These are phyloP conservation scores for Notolabrus celidotus DNA, from an alignment of 2,797 vertebrate genomes.

Conservation along the genomic window DNA sequence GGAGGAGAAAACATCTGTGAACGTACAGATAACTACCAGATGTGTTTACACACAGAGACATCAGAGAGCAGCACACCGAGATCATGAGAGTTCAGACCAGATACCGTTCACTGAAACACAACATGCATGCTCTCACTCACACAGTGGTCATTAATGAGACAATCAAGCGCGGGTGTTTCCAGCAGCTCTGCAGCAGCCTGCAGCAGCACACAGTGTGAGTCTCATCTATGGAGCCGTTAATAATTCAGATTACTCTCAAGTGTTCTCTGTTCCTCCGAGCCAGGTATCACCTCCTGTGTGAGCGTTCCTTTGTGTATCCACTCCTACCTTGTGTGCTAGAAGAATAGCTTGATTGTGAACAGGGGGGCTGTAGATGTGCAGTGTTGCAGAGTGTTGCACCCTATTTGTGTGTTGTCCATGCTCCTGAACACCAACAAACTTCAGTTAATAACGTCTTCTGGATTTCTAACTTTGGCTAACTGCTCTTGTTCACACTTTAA, in stretches of 20 bases:
- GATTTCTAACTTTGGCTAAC: too few relatives aligned
- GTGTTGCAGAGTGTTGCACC: too few relatives aligned
- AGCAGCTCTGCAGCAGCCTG: constrained; percentile 42
- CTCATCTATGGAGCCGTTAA: constrained; percentile 49
- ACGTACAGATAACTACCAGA: constrained; percentile 5
- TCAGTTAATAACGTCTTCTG: too few relatives aligned
- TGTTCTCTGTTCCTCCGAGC: constrained; percentile 15
- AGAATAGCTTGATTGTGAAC: background rate
- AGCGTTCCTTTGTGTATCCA: constrained; percentile 10
- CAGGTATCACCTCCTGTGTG: constrained; percentile 8
- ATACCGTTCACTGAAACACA: background rate
- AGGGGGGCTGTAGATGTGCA: too few relatives aligned
- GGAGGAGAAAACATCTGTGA: constrained; percentile 34
- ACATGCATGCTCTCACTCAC: background rate
- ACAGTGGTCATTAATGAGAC: background rate
- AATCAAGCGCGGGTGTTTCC: background rate
- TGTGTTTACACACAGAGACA: constrained; percentile 31
- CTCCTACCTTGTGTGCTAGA: background rate
- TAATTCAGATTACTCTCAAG: constrained; percentile 54
- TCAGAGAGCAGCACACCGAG: constrained; percentile 20
- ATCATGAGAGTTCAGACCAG: constrained; percentile 10
- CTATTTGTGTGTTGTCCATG: too few relatives aligned
- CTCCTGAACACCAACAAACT: too few relatives aligned
- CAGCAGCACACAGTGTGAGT: constrained; percentile 36
- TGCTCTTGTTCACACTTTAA: background rate